Base-by-base conservation (phyloP, 2,888 invertebrate genomes). In the Gastracanthus pulcherrimus region DNA sequence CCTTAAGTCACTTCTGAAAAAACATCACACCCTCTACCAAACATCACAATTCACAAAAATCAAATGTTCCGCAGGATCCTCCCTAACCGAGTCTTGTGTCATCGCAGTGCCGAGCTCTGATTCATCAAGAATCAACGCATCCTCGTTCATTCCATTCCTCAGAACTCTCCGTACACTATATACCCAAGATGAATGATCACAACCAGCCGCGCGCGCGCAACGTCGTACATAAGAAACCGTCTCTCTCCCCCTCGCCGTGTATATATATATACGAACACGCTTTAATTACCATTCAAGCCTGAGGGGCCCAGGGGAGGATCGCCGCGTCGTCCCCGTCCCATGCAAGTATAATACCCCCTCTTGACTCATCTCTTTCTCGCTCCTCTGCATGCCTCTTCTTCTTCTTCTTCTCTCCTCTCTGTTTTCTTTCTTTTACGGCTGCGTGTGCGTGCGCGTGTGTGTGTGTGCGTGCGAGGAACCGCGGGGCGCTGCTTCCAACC, bases 241-340 rank as follows among this genome's bases (percentile, higher is more conserved):
- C 76, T 69, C 71, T 51, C n/a, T n/a, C n/a, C n/a, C n/a, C n/a
- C n/a, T n/a, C n/a, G n/a, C n/a, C n/a, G n/a, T n/a, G n/a, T n/a
- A n/a, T n/a, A n/a, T n/a, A n/a, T n/a, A n/a, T n/a, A n/a, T n/a
- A n/a, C n/a, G n/a, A n/a, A n/a, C 55, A 86, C 86, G 86, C 84
- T 88, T 88, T 88, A 88, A 88, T 88, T 88, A 87, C 86, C 86
- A 88, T 88, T 87, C 85, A 86, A 82, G 86, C 87, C 86, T 84
- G 84, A 86, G 87, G n/a, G 86, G 85, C 82, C 83, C 67, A 82
- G 64, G 55, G 76, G 81, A 85, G 79, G 86, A 85, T 81, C 85
- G 76, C 16, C n/a, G 38, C 51, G 51, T 81, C n/a, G n/a, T n/a
- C n/a, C n/a, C 82, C 81, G 83, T 85, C 88, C n/a, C 87, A 88